Percentiles rank a stretch among this genome's conserved stretches.
Conservation (phyloP, 2,113 vertebrate genomes). For the Rhinoptilus africanus region DNA sequence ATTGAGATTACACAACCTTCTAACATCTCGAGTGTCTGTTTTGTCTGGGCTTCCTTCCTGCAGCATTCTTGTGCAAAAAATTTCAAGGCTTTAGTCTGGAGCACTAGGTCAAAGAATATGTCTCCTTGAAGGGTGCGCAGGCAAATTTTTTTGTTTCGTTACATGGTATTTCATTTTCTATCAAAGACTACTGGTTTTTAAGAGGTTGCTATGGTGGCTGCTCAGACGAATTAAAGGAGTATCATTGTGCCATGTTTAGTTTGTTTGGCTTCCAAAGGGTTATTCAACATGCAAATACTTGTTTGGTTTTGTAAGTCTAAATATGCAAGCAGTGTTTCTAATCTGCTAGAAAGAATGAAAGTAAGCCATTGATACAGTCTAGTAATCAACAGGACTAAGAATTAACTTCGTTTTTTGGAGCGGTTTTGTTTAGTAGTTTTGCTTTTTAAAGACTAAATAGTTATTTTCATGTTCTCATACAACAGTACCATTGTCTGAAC, state of each 20-base stretch:
- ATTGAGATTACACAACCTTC: slow-evolving; percentile 68
- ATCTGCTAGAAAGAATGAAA: neutral
- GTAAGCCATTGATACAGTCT: neutral
- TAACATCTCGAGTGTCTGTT: slow-evolving; percentile 88
- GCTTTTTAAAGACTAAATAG: neutral
- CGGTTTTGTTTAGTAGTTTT: neutral
- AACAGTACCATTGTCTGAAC: neutral
- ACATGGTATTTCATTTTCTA: slow-evolving; percentile 83
- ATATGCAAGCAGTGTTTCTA: neutral
- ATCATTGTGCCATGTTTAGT: neutral
- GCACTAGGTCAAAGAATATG: slow-evolving; percentile 85
- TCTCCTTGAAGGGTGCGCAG: slow-evolving; percentile 82
- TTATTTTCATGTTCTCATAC: neutral
- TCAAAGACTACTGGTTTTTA: slow-evolving; percentile 77
- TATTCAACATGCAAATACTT: slow-evolving; percentile 24
- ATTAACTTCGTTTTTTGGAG: neutral
- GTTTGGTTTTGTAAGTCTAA: neutral
- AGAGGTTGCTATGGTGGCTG: slow-evolving; percentile 68
- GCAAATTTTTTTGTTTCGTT: slow-evolving; percentile 75
- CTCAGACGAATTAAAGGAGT: slow-evolving; percentile 61
- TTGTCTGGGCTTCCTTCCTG: slow-evolving; percentile 84
- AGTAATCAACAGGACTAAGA: neutral
- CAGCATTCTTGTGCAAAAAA: slow-evolving; percentile 78
- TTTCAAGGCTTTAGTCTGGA: slow-evolving; percentile 81
- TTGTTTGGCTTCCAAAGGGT: slow-evolving; percentile 5